Base-by-base conservation (phyloP, 2,888 invertebrate genomes). In the Papilio gigon region DNA sequence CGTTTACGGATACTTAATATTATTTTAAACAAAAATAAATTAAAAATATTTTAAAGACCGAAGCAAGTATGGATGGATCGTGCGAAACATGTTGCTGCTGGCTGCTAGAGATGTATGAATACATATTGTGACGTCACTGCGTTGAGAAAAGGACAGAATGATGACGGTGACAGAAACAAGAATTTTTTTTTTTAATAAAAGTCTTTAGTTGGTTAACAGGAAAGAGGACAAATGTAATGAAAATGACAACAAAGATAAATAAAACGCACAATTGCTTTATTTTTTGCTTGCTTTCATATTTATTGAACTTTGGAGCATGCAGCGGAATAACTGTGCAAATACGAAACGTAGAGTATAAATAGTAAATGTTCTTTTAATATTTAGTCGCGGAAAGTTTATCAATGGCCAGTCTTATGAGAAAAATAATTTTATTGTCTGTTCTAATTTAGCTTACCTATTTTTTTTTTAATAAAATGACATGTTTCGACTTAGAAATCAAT, bases 401-500 rank as follows among this genome's bases (percentile, higher is more conserved):
- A 12, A 47, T 25, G 47, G 47, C 25, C 47, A 47, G 12, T 47
- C 25, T 22, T 47, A 42, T 42, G 4, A 17, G 17, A 1, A 8
- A 42, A 8, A n/a, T 17, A 17, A 33, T 6, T 27, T 58, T 17
- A 17, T 30, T 6, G n/a, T 17, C n/a, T 35, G 1, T 11, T 61
- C 3, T 8, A 56, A 35, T 6, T 17, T 14, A 0, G 14, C 33
- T 25, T 5, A 35, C 6, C 17, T 25, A 14, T 50, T 50, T 27
- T 27, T 30, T 27, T 56, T 56, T n/a, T 17, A 61, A 33, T 35
- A 17, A 22, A 22, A 14, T 42, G 22, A 42, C 12, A 47, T 27
- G 17, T 63, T 22, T 40, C 59, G 20, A 22, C 65, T 60, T 60
- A 14, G 56, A 67, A 3, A 37, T n/a, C 17, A 63, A 33, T 71